Evolutionary conservation across 2,888 invertebrate genomes (phyloP), one percentile per base, ranked within the genome.

Genomic region (Dasysyrphus tricinctus): DNA sequence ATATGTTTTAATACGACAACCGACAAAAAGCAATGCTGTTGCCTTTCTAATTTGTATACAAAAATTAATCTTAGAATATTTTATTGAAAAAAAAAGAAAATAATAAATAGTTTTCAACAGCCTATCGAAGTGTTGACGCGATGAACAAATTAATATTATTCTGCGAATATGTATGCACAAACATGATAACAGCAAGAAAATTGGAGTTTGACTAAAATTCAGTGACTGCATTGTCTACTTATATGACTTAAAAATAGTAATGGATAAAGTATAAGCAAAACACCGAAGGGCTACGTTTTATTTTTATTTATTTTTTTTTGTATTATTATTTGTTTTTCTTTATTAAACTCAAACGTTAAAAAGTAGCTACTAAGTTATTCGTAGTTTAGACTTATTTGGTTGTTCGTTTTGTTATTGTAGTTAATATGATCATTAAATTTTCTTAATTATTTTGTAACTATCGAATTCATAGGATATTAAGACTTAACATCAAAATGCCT

Each of bases 401-500:
- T 79, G 65, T 84, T 81, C 51, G 80, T 85, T 77, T 29, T 69
- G 47, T 73, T 24, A 85, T 73, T 70, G 65, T 67, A 79, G 61
- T 65, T 75, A 57, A 65, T 70, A 39, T 79, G 63, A 57, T 80
- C 44, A 57, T 70, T 65, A 63, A 51, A 67, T 65, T 84, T 39
- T 78, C 49, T 72, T 72, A 63, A 39, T 56, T 65, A 69, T 39
- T 54, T 69, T 39, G 39, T 80, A 73, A 73, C 56, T 77, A 80
- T 85, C 76, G 85, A 85, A 77, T 81, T 69, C 72, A 78, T 85
- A 80, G 42, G 54, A 63, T 56, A 83, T 61, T 85, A 85, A 77
- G 61, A 81, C 61, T 69, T 69, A 39, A 81, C 77, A 85, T 85
- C 85, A 85, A 85, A 85, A 85, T 85, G 85, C 85, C 85, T 85